phyloP scores from a whole-genome alignment of 2,113 vertebrate species.

The Acanthochromis polyacanthus region DNA sequence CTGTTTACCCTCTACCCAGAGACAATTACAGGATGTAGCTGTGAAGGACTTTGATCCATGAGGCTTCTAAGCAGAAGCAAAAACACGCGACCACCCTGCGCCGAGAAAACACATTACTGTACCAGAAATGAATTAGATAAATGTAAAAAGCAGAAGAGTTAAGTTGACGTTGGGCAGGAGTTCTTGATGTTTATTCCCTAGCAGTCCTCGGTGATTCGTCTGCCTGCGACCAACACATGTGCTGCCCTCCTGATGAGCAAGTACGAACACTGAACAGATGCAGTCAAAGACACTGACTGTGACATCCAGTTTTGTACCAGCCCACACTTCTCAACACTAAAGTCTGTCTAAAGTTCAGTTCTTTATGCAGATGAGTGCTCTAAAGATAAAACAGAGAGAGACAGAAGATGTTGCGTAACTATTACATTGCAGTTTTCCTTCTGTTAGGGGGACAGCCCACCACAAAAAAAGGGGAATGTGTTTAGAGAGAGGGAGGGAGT shows the following conservation, averaged over 20 bases:
- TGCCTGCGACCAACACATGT: background rate
- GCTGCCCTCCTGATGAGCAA: background rate
- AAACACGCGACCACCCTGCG: background rate
- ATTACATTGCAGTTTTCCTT: conserved; percentile 30
- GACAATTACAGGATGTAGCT: conserved; percentile 68
- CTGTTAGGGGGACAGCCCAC: conserved; percentile 27
- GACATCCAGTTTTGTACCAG: background rate
- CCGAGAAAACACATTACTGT: background rate
- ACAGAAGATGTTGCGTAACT: conserved; percentile 17
- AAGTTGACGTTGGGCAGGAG: conserved; percentile 1
- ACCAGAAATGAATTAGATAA: background rate
- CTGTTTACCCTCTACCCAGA: conserved; percentile 28
- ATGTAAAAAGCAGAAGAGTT: conserved; percentile 7
- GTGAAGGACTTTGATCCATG: conserved; percentile 54
- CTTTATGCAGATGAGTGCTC: conserved; percentile 13
- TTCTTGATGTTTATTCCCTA: background rate
- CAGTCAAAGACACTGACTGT: background rate
- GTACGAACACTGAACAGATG: conserved; percentile 8
- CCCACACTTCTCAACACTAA: conserved; percentile 31
- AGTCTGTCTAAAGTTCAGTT: conserved; percentile 78
- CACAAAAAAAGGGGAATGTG: conserved; percentile 49
- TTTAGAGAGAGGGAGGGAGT: conserved; percentile 52
- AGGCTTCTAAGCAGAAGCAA: conserved; percentile 45
- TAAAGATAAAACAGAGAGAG: background rate
- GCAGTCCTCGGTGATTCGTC: background rate